Percentiles rank a stretch among this genome's conserved stretches.
These are phyloP conservation scores for Cynocephalus volans DNA, from an alignment of 2,113 vertebrate genomes.

Conservation along the genomic window DNA sequence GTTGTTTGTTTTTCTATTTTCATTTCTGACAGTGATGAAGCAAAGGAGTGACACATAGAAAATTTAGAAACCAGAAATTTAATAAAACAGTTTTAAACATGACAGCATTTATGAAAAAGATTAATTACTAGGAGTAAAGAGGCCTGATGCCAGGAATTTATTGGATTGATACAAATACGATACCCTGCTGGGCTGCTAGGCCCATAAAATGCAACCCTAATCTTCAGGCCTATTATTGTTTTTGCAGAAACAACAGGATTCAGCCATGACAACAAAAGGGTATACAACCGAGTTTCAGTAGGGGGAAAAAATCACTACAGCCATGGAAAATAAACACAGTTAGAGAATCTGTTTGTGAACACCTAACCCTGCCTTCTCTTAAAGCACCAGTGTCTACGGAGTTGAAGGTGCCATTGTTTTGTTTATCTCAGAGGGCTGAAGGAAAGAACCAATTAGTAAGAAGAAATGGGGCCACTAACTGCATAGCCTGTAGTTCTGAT, in stretches of 20 bases:
- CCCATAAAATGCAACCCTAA: slow-evolving; percentile 90
- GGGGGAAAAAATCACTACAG: slow-evolving; percentile 86
- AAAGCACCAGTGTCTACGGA: slow-evolving; percentile 71
- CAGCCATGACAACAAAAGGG: slow-evolving; percentile 88
- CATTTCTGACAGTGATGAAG: not conserved
- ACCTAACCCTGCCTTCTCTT: slow-evolving; percentile 82
- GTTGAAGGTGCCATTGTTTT: slow-evolving; percentile 65
- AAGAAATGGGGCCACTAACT: slow-evolving; percentile 39
- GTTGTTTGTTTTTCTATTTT: not conserved
- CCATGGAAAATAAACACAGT: slow-evolving; percentile 89
- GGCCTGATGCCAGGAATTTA: slow-evolving; percentile 91
- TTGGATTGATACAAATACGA: slow-evolving; percentile 91
- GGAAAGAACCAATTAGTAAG: slow-evolving; percentile 27
- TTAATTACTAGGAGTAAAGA: slow-evolving; percentile 93
- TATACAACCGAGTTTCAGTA: slow-evolving; percentile 88
- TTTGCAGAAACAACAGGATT: slow-evolving; percentile 90
- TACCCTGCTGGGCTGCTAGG: slow-evolving; percentile 90
- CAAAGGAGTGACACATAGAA: slow-evolving; percentile 72
- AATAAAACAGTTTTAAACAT: slow-evolving; percentile 90
- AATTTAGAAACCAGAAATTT: slow-evolving; percentile 86
- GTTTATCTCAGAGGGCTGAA: slow-evolving; percentile 61
- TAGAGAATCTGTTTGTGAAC: slow-evolving; percentile 75
- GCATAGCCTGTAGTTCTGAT: not conserved
- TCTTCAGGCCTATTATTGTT: slow-evolving; percentile 91
- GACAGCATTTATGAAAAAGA: slow-evolving; percentile 92